These are phyloP conservation scores for Drosophila trapezifrons DNA, from an alignment of 1,140 invertebrate genomes.

Conservation along the genomic window DNA sequence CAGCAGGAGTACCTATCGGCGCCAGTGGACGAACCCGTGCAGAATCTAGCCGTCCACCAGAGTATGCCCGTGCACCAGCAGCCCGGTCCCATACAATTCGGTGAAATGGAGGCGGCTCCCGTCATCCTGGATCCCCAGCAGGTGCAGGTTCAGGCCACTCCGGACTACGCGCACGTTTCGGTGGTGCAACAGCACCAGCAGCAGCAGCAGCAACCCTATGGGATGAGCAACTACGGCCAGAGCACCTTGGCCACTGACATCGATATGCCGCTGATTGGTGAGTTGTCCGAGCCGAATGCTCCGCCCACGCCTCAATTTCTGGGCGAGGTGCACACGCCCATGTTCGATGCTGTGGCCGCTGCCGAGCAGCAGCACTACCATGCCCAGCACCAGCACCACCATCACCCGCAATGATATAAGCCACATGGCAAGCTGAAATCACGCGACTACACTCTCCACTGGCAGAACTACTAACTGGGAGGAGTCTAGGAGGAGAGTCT, in stretches of 20 bases:
- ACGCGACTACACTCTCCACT: constrained; percentile 67
- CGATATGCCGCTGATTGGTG: constrained; percentile 79
- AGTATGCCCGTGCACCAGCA: constrained; percentile 45
- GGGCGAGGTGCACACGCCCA: constrained; percentile 80
- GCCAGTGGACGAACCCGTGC: constrained; percentile 44
- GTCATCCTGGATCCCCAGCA: constrained; percentile 64
- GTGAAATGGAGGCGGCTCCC: constrained; percentile 77
- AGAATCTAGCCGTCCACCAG: constrained; percentile 42
- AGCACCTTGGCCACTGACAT: constrained; percentile 71
- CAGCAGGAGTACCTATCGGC: constrained; percentile 47
- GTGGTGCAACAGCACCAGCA: constrained; percentile 70
- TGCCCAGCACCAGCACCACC: constrained; percentile 70
- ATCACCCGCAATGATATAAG: constrained; percentile 78
- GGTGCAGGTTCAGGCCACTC: constrained; percentile 58
- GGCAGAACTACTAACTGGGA: constrained; percentile 69
- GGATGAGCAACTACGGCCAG: constrained; percentile 63
- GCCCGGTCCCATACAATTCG: constrained; percentile 73
- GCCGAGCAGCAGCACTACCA: constrained; percentile 82
- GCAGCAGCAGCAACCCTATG: constrained; percentile 63
- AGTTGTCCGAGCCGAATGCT: constrained; percentile 75
- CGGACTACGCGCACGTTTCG: constrained; percentile 68
- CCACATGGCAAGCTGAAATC: constrained; percentile 58
- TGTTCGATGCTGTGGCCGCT: constrained; percentile 80
- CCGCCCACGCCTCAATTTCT: constrained; percentile 78
- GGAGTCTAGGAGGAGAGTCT: neutral